A percentile compares a stretch with the other conserved stretches of the same genome.
These are phyloP conservation scores for Pseudomyrmex pallidus DNA, from an alignment of 1,140 invertebrate genomes.

Conservation along the genomic window DNA sequence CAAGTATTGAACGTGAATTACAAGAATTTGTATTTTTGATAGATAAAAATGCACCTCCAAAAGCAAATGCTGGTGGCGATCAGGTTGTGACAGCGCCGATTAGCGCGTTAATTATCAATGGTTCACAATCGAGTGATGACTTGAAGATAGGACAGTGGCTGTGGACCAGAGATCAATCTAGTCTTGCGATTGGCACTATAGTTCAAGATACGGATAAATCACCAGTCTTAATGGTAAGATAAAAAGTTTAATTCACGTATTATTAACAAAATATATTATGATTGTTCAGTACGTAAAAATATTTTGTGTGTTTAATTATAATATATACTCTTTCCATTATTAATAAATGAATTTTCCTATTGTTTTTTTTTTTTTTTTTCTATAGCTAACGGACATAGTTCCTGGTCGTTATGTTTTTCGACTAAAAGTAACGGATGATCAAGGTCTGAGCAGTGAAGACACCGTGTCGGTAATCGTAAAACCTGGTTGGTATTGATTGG, in stretches of 20 bases:
- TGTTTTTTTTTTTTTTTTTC: conserved; percentile 73
- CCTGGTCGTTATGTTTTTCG: conserved; percentile 95
- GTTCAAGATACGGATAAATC: conserved; percentile 90
- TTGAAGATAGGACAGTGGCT: conserved; percentile 93
- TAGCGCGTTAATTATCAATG: conserved; percentile 92
- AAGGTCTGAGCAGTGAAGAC: conserved; percentile 92
- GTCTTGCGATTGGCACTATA: conserved; percentile 93
- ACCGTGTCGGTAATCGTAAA: conserved; percentile 94
- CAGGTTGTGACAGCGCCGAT: conserved; percentile 91
- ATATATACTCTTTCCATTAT: background rate
- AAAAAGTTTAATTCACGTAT: background rate
- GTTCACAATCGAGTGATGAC: conserved; percentile 94
- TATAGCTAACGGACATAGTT: conserved; percentile 92
- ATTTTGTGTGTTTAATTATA: background rate
- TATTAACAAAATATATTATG: background rate
- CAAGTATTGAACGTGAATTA: conserved; percentile 20
- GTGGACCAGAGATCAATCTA: conserved; percentile 93
- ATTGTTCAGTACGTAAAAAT: background rate
- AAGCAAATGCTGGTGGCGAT: conserved; percentile 95
- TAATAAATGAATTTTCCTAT: background rate
- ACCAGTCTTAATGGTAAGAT: conserved; percentile 90
- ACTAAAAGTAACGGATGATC: conserved; percentile 94
- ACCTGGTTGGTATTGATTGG: conserved; percentile 84
- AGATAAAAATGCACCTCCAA: conserved; percentile 95
- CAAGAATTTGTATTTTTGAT: conserved; percentile 66